A percentile compares a stretch with the other conserved stretches of the same genome.
These are phyloP conservation scores for Cossypha heuglini DNA, from an alignment of 2,797 vertebrate species.

Conservation along the genomic window DNA sequence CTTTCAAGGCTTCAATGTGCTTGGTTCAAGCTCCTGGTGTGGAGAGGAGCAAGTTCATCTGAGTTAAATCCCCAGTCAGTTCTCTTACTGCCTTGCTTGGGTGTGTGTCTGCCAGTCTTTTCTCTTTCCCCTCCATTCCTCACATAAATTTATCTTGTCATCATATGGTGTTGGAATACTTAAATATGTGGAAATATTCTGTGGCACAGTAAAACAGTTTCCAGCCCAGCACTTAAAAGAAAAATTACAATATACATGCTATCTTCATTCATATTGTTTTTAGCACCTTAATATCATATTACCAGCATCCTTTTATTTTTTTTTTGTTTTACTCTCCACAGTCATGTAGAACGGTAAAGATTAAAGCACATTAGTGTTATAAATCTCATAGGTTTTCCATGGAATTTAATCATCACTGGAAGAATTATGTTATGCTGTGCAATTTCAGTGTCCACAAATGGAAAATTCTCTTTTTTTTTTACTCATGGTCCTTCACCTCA, in stretches of 20 bases:
- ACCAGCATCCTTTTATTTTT: not conserved
- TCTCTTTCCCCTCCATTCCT: not conserved
- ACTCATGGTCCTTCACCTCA: not conserved
- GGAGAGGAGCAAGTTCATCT: not conserved
- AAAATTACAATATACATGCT: not conserved
- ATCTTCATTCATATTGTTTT: not conserved
- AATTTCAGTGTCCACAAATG: not conserved
- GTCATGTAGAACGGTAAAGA: not conserved
- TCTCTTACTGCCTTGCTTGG: not conserved
- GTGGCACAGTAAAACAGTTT: not conserved
- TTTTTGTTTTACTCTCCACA: fast-evolving
- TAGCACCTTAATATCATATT: not conserved
- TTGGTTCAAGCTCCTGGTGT: not conserved
- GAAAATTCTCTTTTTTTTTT: not conserved
- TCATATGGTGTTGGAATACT: not conserved
- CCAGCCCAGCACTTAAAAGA: not conserved
- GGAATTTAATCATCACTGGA: not conserved
- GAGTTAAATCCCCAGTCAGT: not conserved
- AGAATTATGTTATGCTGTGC: not conserved
- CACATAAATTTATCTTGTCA: not conserved
- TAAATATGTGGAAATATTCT: not conserved
- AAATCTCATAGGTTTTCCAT: not conserved
- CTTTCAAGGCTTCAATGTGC: not conserved
- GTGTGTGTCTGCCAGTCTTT: not conserved
- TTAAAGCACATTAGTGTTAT: not conserved